Evolutionary conservation across 37 sponge, comb jelly and placozoan species (phyloP).

Genomic region (Mnemiopsis leidyi): DNA sequence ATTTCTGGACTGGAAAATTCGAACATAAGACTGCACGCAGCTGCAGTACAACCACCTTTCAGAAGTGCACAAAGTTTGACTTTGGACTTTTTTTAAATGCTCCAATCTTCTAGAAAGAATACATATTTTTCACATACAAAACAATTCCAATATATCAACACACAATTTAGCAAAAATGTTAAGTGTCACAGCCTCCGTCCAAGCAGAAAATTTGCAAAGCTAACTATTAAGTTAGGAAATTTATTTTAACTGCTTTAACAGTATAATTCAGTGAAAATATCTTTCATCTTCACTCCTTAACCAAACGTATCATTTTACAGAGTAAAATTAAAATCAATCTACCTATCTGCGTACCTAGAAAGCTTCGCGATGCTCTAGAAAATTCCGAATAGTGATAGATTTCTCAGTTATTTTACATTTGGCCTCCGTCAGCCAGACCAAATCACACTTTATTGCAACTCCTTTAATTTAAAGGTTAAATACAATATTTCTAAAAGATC

Average conservation of each 20-base stretch:
- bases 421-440: neutral
- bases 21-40: too few species aligned
- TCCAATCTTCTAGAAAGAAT: too few species aligned
- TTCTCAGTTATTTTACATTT: too few species aligned
- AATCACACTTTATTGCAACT: neutral
- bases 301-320: neutral
- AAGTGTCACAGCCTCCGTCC: neutral
- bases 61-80: too few species aligned
- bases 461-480: neutral
- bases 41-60: too few species aligned
- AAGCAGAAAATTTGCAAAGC: neutral
- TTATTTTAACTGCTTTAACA: neutral
- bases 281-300: neutral
- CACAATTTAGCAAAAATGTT: neutral
- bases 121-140: neutral
- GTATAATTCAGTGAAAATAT: too few species aligned
- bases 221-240: too few species aligned
- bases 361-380: neutral
- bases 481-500: neutral
- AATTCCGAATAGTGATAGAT: too few species aligned
- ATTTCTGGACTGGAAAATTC: too few species aligned
- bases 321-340: neutral
- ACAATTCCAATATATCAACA: neutral
- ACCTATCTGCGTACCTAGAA: neutral
- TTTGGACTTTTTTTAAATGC: too few species aligned